Evolutionary conservation across 2,888 invertebrate genomes (phyloP).

Genomic region (Gisinianus flammeolus): DNA sequence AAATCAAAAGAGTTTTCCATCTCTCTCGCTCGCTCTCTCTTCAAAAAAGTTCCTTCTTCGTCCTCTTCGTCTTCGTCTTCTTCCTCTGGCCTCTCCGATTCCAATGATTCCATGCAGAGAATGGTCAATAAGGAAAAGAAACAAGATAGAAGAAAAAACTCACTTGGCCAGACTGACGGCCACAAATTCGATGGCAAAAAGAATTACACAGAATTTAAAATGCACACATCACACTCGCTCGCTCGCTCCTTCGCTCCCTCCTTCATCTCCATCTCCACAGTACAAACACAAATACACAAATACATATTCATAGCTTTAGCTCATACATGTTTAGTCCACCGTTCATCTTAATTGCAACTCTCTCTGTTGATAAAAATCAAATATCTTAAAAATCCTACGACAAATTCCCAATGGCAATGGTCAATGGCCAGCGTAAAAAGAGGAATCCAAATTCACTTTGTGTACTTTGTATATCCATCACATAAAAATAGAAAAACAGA

Average conservation of each 20-base stretch:
- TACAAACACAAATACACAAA: not conserved
- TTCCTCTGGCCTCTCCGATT: not conserved
- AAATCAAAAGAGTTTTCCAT: not conserved
- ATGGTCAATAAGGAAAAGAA: conserved; percentile 12
- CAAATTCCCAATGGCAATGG: too few species aligned
- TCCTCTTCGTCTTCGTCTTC: not conserved
- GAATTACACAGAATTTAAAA: conserved; percentile 8
- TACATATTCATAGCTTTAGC: too few species aligned
- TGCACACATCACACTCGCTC: conserved; percentile 6
- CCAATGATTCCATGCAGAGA: not conserved
- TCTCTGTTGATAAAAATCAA: too few species aligned
- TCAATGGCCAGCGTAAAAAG: too few species aligned
- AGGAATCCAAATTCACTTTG: too few species aligned
- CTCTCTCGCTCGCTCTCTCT: not conserved
- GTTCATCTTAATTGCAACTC: too few species aligned
- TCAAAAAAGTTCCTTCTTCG: not conserved
- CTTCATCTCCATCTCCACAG: not conserved
- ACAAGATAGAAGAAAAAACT: conserved; percentile 5
- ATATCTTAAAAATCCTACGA: too few species aligned
- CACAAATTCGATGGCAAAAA: conserved; percentile 34
- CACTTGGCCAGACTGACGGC: conserved; percentile 32
- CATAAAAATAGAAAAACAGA: too few species aligned
- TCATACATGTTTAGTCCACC: too few species aligned
- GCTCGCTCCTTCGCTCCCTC: conserved; percentile 20
- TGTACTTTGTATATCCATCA: too few species aligned